Evolutionary conservation across 1,140 invertebrate species (phyloP), one percentile per base, ranked within the genome.

Genomic region (Battus philenor): DNA sequence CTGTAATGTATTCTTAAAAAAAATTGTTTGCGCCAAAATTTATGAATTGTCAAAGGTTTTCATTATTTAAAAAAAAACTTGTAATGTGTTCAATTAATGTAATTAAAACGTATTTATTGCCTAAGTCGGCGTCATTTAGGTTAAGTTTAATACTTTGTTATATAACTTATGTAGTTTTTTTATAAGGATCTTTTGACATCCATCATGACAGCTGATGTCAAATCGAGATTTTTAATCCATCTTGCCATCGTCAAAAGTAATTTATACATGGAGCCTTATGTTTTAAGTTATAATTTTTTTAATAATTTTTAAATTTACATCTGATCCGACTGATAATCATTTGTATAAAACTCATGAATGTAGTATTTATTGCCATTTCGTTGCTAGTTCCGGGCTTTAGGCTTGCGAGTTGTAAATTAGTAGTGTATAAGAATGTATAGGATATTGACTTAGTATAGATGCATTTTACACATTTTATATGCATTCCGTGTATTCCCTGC

Each of bases 401-500:
- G 57, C 53, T 59, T 47, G 50, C 53, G 47, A 52, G 60, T 46
- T 77, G 68, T 73, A 73, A 52, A 76, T 76, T 62, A 60, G 32
- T 73, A 59, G 49, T n/a, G 26, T 65, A 73, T 59, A 34, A 47
- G 54, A 62, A 56, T 51, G 53, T 68, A 59, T 66, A 63, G 48
- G 47, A 46, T 53, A 55, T 20, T 44, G 27, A 51, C 48, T 44
- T 55, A 31, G 44, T 67, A 59, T 44, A 18, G 16, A 41, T 44
- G 48, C 47, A 36, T 41, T 45, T 45, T 20, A 32, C 22, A 15
- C 9, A 12, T 36, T 44, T 50, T 50, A 26, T 38, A 59, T 53
- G 60, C 69, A 76, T 73, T 76, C 67, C 65, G 54, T 52, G 73
- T 73, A 76, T 71, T 67, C 63, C 50, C 62, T 68, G 59, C 59